Base-by-base conservation (phyloP, 2,113 vertebrate species). In the Arenaria interpres region DNA sequence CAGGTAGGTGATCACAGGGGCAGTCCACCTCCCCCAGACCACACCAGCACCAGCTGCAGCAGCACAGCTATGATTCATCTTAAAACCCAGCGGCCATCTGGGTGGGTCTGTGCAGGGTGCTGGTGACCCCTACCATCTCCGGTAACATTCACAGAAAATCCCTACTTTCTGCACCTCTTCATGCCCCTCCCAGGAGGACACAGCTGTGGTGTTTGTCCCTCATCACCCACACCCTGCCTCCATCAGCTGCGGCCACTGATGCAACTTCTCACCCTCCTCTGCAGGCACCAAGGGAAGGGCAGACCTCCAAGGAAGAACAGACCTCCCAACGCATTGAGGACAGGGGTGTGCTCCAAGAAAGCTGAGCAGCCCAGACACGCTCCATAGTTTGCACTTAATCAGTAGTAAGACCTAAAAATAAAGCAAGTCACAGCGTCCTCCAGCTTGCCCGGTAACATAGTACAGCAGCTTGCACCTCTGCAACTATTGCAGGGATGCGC, bases 381-480 rank as follows among this genome's bases (percentile, higher is more conserved):
- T n/a, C 67, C 41, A 25, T 27, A 21, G 4, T n/a, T 79, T 53
- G 24, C 48, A 59, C 46, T 82, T 59, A 9, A 73, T 75, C 57
- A 83, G 62, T 82, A 53, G 4, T 12, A 32, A 73, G 21, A 93
- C 53, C 37, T 90, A 86, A 86, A 97, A 97, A 93, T 94, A 93
- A 96, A 95, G 50, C 50, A 88, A 45, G n/a, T 92, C 41, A 10
- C 48, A 69, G n/a, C 71, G 62, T 46, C n/a, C 50, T 50, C 16
- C 78, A 45, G 37, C 51, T 45, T 69, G 41, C 33, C 35, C 19
- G 11, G 82, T 93, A 69, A 30, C 81, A 35, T 3, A 71, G 78
- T 71, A 20, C 48, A 64, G 64, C 54, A 75, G 39, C 51, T 66
- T 46, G 8, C 22, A 54, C 10, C n/a, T 73, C 73, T 62, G 22